phyloP scores from a whole-genome alignment of 2,113 vertebrate genomes.

The Corythoichthys intestinalis region DNA sequence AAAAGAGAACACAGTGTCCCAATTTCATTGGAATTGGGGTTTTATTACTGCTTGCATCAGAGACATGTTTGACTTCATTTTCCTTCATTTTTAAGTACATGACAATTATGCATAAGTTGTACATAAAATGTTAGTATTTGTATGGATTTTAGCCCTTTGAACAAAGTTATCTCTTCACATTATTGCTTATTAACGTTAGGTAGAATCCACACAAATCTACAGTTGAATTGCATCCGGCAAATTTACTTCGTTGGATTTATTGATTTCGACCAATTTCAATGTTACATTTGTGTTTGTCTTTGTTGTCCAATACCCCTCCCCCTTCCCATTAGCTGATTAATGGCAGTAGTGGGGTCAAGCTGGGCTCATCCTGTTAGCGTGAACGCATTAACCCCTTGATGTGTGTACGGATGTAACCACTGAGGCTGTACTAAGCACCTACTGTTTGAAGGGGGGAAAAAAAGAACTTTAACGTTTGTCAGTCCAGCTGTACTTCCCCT shows the following conservation, averaged over 20 bases:
- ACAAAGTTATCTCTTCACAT: not conserved
- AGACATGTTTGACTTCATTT: too few relatives aligned
- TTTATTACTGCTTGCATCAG: too few relatives aligned
- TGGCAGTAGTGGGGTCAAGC: constrained; percentile 31
- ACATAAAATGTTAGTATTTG: not conserved
- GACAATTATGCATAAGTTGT: not conserved
- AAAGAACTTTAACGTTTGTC: constrained; percentile 15
- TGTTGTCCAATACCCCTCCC: not conserved
- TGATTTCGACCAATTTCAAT: not conserved
- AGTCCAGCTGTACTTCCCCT: constrained; percentile 43
- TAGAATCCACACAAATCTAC: not conserved
- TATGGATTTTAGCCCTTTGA: not conserved
- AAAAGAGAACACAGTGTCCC: too few relatives aligned
- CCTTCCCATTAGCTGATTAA: constrained; percentile 35
- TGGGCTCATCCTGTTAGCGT: constrained; percentile 42
- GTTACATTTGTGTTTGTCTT: not conserved
- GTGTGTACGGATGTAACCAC: constrained; percentile 13
- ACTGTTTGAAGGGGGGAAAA: not conserved
- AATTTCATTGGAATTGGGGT: too few relatives aligned
- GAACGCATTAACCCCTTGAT: constrained; percentile 12
- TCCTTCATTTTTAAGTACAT: not conserved
- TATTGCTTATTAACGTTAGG: not conserved
- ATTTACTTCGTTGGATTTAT: not conserved
- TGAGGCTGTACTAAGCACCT: constrained; percentile 18
- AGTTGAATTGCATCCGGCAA: not conserved